Conservation (phyloP, 1,140 invertebrate species). For the Neodiprion fabricii region DNA sequence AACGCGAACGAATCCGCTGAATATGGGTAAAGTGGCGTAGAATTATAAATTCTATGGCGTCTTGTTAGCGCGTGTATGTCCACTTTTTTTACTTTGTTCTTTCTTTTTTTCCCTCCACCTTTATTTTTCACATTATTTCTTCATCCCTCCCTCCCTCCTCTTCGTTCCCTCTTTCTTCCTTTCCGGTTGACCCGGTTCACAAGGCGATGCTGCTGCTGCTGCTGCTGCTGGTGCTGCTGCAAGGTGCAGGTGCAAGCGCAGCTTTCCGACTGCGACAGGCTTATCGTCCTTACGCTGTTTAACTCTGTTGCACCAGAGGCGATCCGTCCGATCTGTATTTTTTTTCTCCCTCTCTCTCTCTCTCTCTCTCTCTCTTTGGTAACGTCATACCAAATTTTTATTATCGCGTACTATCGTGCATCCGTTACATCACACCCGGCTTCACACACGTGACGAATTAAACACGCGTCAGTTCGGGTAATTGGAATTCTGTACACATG, state of each 20-base stretch:
- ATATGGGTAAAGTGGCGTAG: not conserved
- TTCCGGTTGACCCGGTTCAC: too few species aligned
- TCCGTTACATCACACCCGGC: too few species aligned
- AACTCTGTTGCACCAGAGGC: not conserved
- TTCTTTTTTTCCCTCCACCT: not conserved
- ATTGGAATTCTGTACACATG: too few species aligned
- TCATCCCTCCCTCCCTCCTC: too few species aligned
- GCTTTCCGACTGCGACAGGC: not conserved
- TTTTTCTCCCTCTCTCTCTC: conserved; percentile 18
- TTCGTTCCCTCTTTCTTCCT: too few species aligned
- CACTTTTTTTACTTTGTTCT: not conserved
- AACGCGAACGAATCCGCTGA: not conserved
- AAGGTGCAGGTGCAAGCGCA: too few species aligned
- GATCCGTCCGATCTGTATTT: not conserved
- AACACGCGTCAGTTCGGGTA: too few species aligned
- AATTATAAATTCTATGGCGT: not conserved
- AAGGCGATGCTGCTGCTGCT: too few species aligned
- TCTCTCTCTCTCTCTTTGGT: conserved; percentile 14
- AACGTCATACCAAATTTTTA: too few species aligned
- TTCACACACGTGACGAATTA: too few species aligned
- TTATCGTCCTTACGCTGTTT: not conserved
- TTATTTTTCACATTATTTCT: not conserved
- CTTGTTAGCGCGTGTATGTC: not conserved
- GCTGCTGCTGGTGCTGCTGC: too few species aligned
- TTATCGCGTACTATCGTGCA: too few species aligned